A percentile compares a stretch with the other conserved stretches of the same genome.
These are phyloP conservation scores for Rhingia campestris DNA, from an alignment of 2,888 invertebrate genomes.

Conservation along the genomic window DNA sequence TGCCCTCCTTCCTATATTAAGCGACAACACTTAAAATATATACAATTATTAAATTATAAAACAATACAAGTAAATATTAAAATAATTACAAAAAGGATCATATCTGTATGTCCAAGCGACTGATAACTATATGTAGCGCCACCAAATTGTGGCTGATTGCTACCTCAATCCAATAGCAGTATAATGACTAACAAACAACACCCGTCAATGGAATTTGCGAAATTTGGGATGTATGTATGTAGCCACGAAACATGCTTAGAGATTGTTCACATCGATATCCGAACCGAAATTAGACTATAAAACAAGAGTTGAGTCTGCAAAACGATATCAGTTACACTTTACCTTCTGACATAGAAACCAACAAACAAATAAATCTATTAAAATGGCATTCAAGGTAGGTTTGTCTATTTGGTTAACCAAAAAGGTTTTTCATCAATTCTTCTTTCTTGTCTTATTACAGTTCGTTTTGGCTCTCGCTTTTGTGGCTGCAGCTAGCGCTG, in stretches of 20 bases:
- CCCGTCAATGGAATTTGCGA: slow-evolving; percentile 13
- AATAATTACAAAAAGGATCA: too few species aligned
- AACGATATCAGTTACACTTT: slow-evolving; percentile 46
- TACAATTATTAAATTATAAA: too few species aligned
- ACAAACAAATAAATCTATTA: slow-evolving; percentile 4
- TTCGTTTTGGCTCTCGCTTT: slow-evolving; percentile 79
- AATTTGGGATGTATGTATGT: background rate
- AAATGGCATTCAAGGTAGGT: slow-evolving; percentile 80
- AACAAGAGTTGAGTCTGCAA: slow-evolving; percentile 28
- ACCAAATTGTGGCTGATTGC: too few species aligned
- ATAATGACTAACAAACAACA: background rate
- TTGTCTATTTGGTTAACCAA: background rate
- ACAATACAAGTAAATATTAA: too few species aligned
- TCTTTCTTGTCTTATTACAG: slow-evolving; percentile 69
- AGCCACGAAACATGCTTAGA: background rate
- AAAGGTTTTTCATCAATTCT: background rate
- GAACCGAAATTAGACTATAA: slow-evolving; percentile 40
- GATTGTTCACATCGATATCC: background rate
- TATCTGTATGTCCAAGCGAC: too few species aligned
- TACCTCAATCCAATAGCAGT: too few species aligned
- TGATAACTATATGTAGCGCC: too few species aligned
- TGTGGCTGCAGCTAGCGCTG: slow-evolving; percentile 80
- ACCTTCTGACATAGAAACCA: slow-evolving; percentile 37
- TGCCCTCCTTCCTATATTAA: too few species aligned
- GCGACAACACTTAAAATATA: too few species aligned